Conservation (phyloP, 2,113 vertebrate species). For the Mandrillus leucophaeus region DNA sequence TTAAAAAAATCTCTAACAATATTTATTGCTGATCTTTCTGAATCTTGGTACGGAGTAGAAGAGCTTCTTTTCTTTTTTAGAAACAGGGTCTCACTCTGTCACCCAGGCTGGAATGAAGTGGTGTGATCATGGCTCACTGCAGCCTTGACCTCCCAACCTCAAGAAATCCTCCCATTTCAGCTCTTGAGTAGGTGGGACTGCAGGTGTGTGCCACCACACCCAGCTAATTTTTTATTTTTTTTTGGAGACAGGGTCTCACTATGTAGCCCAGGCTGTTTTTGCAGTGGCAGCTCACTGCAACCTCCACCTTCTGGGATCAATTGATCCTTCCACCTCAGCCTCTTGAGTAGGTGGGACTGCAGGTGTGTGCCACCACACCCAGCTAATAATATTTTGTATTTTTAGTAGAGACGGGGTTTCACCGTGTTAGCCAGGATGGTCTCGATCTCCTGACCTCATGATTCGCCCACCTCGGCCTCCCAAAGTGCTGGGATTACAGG, state of each 20-base stretch:
- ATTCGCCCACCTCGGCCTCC: background rate
- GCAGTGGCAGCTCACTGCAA: no score
- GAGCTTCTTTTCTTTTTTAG: background rate
- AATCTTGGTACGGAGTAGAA: background rate
- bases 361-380: no score
- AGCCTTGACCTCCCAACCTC: background rate
- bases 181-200: background rate
- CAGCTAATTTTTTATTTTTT: background rate
- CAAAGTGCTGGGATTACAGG: background rate
- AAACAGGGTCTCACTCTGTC: background rate
- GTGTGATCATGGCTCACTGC: background rate
- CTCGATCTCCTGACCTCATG: no score
- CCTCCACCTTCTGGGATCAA: no score
- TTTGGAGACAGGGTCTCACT: background rate
- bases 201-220: background rate
- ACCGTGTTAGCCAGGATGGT: no score
- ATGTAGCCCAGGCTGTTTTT: background rate
- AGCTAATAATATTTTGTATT: no score
- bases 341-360: no score
- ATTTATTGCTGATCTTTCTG: background rate
- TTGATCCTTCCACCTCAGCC: no score
- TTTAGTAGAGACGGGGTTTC: no score
- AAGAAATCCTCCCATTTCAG: background rate
- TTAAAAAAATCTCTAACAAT: background rate
- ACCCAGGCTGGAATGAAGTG: background rate